Percentiles rank a stretch among this genome's conserved stretches.
phyloP scores from a whole-genome alignment of 2,797 vertebrate species.

The Discoglossus pictus region DNA sequence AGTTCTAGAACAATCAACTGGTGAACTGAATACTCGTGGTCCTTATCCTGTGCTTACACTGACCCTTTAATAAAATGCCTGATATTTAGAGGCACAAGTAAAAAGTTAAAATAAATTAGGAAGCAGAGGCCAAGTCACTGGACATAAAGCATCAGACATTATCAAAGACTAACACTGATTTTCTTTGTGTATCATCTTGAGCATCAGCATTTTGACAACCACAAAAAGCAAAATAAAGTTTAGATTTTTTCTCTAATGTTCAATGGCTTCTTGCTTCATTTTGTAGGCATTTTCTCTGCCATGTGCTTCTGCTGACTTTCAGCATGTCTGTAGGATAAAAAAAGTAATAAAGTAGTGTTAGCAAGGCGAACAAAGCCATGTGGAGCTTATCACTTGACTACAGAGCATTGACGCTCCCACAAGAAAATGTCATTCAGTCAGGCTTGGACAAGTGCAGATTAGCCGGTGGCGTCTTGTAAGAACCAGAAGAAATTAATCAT shows the following conservation, averaged over 20 bases:
- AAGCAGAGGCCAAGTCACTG: conserved; percentile 91
- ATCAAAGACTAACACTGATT: conserved; percentile 86
- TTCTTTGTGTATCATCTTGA: conserved; percentile 69
- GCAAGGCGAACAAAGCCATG: not conserved
- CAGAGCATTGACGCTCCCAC: not conserved
- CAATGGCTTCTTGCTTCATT: conserved; percentile 72
- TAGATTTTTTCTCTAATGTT: conserved; percentile 53
- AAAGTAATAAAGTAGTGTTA: conserved; percentile 3
- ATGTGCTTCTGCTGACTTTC: conserved; percentile 98
- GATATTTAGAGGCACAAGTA: conserved; percentile 91
- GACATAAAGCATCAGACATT: conserved; percentile 91
- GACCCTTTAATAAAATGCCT: conserved; percentile 87
- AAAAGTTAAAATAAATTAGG: conserved; percentile 92
- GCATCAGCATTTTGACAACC: conserved; percentile 73
- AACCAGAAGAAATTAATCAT: conserved; percentile 3
- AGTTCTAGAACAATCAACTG: too few species aligned
- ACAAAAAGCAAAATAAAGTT: conserved; percentile 82
- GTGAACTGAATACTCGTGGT: too few species aligned
- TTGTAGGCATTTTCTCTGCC: conserved; percentile 92
- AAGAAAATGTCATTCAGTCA: conserved; percentile 12
- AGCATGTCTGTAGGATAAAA: conserved; percentile 79
- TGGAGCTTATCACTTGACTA: not conserved
- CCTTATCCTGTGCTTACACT: too few species aligned
- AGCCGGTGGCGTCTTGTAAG: not conserved
- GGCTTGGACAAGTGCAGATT: not conserved